Base-by-base conservation (phyloP, 2,113 vertebrate genomes). In the Myiozetetes cayanensis region DNA sequence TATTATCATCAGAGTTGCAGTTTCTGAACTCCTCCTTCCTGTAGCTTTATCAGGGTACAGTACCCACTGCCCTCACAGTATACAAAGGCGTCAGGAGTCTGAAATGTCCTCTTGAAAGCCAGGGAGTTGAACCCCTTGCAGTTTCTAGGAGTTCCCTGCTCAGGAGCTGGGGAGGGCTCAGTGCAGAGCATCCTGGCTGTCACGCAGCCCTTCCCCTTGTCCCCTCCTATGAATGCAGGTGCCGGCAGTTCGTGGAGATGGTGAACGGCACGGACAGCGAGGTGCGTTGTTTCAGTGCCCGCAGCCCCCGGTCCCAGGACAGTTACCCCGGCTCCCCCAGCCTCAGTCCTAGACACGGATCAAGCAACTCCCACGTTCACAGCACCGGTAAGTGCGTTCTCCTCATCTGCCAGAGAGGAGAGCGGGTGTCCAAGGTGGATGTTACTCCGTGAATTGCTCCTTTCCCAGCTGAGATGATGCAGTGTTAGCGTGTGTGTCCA, bases 241-340 rank as follows among this genome's bases (percentile, higher is more conserved):
- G 99, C 98, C 99, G 99, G 94, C 99, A 99, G 96, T 99, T 99
- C 80, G 99, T 99, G 98, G 99, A 99, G 98, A 99, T 99, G 99
- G 99, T 99, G 97, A 99, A 99, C 5, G 99, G 99, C 85, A 99
- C 99, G 5, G 99, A 99, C 98, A 99, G 99, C 11, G 99, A 99
- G 90, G 99, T 99, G 35, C 98, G 99, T 78, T 99, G 99, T 95
- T 98, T 99, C 97, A 98, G 98, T 27, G 97, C 98, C 56, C 99
- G 98, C 97, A 99, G 99, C 75, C 99, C 99, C 80, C 98, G 99
- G 58, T 99, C 98, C 97, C 99, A 99, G 98, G 99, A 99, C 98
- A 99, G 99, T 97, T 99, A 99, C 96, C 99, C 99, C 3, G 98
- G 98, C 4, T 99, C 99, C 82, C 99, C 99, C 92, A 99, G 98